Conservation (phyloP, 1,140 invertebrate species). For the Agrilus planipennis region DNA sequence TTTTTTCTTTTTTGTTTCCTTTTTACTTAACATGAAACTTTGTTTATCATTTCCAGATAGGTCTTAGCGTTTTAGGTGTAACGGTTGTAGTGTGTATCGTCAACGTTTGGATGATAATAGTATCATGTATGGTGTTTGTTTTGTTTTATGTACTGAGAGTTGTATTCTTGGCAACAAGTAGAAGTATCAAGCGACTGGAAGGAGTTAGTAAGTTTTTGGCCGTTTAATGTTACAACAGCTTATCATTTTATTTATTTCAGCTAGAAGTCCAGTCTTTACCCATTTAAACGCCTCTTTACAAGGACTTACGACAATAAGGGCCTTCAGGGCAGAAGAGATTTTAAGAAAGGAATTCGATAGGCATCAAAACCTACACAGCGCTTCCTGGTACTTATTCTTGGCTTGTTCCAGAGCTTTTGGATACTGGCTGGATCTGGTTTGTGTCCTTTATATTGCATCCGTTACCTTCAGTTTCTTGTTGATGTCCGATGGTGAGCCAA, state of each 20-base stretch:
- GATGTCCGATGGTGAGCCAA: constrained; percentile 38
- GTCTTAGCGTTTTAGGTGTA: constrained; percentile 3
- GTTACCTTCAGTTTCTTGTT: constrained; percentile 60
- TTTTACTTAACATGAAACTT: no score
- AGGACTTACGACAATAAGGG: constrained; percentile 80
- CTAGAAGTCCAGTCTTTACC: constrained; percentile 62
- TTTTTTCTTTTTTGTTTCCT: no score
- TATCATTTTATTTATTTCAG: constrained; percentile 17
- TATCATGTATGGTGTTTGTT: constrained; percentile 5
- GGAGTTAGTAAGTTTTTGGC: constrained; percentile 11
- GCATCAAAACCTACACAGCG: constrained; percentile 61
- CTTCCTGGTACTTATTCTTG: constrained; percentile 51
- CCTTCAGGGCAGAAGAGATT: constrained; percentile 65
- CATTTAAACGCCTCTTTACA: constrained; percentile 80
- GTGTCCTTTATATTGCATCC: constrained; percentile 56
- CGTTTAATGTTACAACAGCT: not conserved
- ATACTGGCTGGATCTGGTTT: constrained; percentile 65
- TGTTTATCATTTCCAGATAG: no score
- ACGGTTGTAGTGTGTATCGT: constrained; percentile 49
- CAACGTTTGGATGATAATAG: constrained; percentile 50
- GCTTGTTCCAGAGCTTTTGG: constrained; percentile 54
- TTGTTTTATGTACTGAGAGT: constrained; percentile 12
- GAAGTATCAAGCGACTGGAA: constrained; percentile 13
- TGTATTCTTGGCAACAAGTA: constrained; percentile 8
- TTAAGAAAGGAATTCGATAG: constrained; percentile 71